A percentile compares a stretch with the other conserved stretches of the same genome.
Conservation (phyloP, 1,140 invertebrate species). For the Vanessa atalanta region DNA sequence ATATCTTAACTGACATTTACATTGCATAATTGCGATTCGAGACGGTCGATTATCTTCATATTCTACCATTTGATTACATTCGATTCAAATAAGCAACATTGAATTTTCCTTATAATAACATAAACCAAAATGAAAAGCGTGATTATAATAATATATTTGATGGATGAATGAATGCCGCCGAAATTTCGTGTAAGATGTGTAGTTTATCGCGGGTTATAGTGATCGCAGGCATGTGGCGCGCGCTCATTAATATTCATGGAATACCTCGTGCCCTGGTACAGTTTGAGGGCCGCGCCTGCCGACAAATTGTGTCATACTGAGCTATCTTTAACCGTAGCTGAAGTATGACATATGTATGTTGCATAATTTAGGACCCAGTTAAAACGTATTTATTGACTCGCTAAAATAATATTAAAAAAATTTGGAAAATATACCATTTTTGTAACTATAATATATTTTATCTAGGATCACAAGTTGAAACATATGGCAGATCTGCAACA, state of each 20-base stretch:
- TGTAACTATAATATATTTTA: conserved; percentile 15
- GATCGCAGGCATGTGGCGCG: conserved; percentile 55
- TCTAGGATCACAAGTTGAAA: conserved; percentile 96
- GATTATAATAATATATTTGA: conserved; percentile 2
- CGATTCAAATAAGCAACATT: conserved; percentile 21
- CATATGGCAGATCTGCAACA: conserved; percentile 99
- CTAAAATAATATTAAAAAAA: too few species aligned
- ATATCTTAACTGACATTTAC: conserved; percentile 20
- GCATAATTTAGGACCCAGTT: too few species aligned
- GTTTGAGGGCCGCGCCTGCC: conserved; percentile 37
- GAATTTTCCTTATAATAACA: conserved; percentile 15
- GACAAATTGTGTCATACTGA: conserved; percentile 38
- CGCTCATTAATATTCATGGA: conserved; percentile 73
- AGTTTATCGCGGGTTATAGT: conserved; percentile 40
- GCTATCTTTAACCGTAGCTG: conserved; percentile 33
- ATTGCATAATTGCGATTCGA: conserved; percentile 19
- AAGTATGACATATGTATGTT: not conserved
- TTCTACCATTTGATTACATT: conserved; percentile 25
- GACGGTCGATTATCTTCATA: conserved; percentile 11
- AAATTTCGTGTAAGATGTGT: conserved; percentile 18
- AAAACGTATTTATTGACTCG: too few species aligned
- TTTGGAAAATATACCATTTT: not conserved
- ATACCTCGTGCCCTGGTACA: conserved; percentile 45
- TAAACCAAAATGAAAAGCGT: conserved; percentile 1
- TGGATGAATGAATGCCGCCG: not conserved